Percentiles rank a stretch among this genome's conserved stretches.
Evolutionary conservation across 2,888 invertebrate species (phyloP).

Genomic region (Malthinus flaveolus): DNA sequence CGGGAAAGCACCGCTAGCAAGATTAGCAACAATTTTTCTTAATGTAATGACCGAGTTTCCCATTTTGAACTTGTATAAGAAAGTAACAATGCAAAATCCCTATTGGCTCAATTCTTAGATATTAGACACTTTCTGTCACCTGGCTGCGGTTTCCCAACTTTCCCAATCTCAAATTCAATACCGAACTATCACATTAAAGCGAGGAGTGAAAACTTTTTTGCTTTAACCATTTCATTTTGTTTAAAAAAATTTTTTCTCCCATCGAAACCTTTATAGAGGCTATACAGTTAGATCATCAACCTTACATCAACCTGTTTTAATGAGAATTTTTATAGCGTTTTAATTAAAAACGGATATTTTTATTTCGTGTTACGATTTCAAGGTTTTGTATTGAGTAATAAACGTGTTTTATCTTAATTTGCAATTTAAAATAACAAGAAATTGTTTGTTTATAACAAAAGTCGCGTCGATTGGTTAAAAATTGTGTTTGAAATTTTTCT

Average conservation of each 20-base stretch:
- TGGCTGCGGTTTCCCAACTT: slow-evolving; percentile 23
- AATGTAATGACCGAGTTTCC: too few species aligned
- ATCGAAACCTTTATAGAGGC: too few species aligned
- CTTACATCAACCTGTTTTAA: slow-evolving; percentile 10
- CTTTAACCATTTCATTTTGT: too few species aligned
- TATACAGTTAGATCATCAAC: neutral
- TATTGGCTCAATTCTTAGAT: slow-evolving; percentile 21
- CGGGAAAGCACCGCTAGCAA: too few species aligned
- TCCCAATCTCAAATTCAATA: slow-evolving; percentile 19
- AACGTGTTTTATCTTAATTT: slow-evolving; percentile 1
- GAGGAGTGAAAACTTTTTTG: too few species aligned
- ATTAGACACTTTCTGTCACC: slow-evolving; percentile 20
- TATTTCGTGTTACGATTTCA: slow-evolving; percentile 4
- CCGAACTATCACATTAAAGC: slow-evolving; percentile 17
- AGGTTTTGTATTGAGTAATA: slow-evolving; percentile 9
- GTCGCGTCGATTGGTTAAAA: too few species aligned
- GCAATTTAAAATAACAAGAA: neutral
- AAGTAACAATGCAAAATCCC: slow-evolving; percentile 17
- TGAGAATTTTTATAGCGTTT: slow-evolving; percentile 9
- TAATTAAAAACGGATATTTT: slow-evolving; percentile 14
- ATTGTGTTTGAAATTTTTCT: too few species aligned
- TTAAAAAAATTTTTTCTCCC: too few species aligned
- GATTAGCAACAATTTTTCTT: slow-evolving; percentile 6
- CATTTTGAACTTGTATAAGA: neutral
- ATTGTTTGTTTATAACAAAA: too few species aligned